A percentile compares a stretch with the other conserved stretches of the same genome.
Conservation (phyloP, 1,140 invertebrate genomes). For the Caerostris extrusa region DNA sequence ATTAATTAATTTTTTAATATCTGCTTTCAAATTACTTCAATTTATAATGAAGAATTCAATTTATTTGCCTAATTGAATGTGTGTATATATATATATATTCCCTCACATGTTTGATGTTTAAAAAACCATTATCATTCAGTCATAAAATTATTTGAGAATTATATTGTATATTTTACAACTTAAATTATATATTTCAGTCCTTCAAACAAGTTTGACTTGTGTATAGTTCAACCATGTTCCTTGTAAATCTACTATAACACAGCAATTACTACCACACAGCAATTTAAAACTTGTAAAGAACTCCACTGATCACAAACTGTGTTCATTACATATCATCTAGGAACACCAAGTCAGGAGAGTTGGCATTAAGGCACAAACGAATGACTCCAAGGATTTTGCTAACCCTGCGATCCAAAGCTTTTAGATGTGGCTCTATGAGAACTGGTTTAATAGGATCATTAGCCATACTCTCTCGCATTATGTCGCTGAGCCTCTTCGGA, state of each 20-base stretch:
- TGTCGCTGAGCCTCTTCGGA: slow-evolving; percentile 87
- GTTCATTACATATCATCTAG: slow-evolving; percentile 62
- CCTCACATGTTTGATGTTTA: too few relatives aligned
- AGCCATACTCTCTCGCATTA: slow-evolving; percentile 89
- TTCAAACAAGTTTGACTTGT: not conserved
- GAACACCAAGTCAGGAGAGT: slow-evolving; percentile 77
- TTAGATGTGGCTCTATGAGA: slow-evolving; percentile 93
- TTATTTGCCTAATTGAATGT: too few relatives aligned
- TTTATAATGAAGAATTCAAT: too few relatives aligned
- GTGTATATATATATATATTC: too few relatives aligned
- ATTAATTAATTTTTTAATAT: too few relatives aligned
- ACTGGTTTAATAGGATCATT: slow-evolving; percentile 91
- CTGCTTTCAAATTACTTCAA: too few relatives aligned
- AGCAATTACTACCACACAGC: too few relatives aligned
- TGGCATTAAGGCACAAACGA: slow-evolving; percentile 79
- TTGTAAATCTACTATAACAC: too few relatives aligned
- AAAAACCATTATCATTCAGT: too few relatives aligned
- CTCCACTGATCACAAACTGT: not conserved
- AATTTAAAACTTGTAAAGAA: not conserved
- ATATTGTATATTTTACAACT: too few relatives aligned
- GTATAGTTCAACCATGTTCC: not conserved
- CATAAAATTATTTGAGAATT: too few relatives aligned
- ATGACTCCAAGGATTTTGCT: slow-evolving; percentile 83
- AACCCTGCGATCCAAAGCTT: slow-evolving; percentile 92
- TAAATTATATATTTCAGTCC: not conserved